These are phyloP conservation scores for Lottia scabra DNA, from an alignment of 2,888 invertebrate genomes.

Conservation along the genomic window DNA sequence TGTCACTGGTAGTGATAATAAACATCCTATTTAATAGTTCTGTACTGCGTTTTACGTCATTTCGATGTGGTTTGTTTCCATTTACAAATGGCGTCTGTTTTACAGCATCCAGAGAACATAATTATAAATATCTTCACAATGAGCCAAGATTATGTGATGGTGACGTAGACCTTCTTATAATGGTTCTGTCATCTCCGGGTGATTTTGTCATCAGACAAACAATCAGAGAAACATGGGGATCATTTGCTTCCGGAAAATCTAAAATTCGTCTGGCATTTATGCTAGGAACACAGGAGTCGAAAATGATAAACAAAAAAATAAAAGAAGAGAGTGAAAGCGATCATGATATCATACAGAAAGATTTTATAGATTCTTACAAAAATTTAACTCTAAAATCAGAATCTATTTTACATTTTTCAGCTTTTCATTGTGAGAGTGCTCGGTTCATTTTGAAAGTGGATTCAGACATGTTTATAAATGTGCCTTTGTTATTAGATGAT, in stretches of 20 bases:
- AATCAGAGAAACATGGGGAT: constrained; percentile 30
- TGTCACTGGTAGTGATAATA: no score
- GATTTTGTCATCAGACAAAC: constrained; percentile 20
- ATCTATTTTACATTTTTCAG: no score
- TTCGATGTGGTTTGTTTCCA: no score
- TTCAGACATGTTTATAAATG: no score
- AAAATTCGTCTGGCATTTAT: constrained; percentile 22
- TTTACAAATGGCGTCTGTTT: no score
- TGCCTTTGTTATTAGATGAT: no score
- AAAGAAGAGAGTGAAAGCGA: constrained; percentile 17
- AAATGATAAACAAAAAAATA: constrained; percentile 14
- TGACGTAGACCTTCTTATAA: constrained; percentile 17
- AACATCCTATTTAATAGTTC: no score
- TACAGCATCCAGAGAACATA: no score
- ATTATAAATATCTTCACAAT: no score
- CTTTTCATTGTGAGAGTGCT: no score
- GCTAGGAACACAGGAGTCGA: constrained; percentile 11
- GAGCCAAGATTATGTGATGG: neutral
- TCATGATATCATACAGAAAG: constrained; percentile 27
- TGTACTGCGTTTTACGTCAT: no score
- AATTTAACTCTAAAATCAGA: neutral
- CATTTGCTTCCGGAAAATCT: constrained; percentile 10
- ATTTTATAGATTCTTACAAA: constrained; percentile 23
- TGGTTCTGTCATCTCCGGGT: constrained; percentile 19
- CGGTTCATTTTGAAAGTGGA: no score